Conservation (phyloP, 2,888 invertebrate genomes). For the Stenodera caucasica region DNA sequence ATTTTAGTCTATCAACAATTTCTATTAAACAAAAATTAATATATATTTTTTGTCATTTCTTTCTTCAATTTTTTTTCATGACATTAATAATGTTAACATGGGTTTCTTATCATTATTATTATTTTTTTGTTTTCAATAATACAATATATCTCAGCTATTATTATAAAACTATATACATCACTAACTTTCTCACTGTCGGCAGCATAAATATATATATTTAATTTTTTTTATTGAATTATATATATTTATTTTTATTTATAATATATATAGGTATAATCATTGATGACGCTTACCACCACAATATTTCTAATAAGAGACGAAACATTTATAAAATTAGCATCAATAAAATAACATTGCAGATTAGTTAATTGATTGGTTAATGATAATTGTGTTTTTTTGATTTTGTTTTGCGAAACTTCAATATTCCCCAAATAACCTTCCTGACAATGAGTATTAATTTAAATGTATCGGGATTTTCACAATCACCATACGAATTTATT, state of each 20-base stretch:
- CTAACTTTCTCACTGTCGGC: slow-evolving; percentile 40
- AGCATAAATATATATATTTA: slow-evolving; percentile 21
- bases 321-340: slow-evolving; percentile 43
- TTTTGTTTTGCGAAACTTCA: too few species aligned
- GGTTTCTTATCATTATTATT: background rate
- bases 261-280: slow-evolving; percentile 7
- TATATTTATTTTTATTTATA: slow-evolving; percentile 25
- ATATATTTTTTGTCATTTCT: background rate
- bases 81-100: slow-evolving; percentile 28
- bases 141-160: slow-evolving; percentile 40
- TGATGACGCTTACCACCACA: slow-evolving; percentile 35
- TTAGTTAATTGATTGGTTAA: slow-evolving; percentile 26
- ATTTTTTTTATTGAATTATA: slow-evolving; percentile 28
- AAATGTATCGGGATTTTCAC: background rate
- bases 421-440: too few species aligned
- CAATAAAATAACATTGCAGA: slow-evolving; percentile 38
- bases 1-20: slow-evolving; percentile 46
- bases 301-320: slow-evolving; percentile 34
- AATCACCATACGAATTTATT: background rate
- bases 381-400: slow-evolving; percentile 31
- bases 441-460: background rate
- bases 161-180: slow-evolving; percentile 52
- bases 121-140: slow-evolving; percentile 28
- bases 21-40: slow-evolving; percentile 44
- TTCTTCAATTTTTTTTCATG: slow-evolving; percentile 14